Conservation (phyloP, 2,113 vertebrate genomes). For the Plecturocebus donacophilus region DNA sequence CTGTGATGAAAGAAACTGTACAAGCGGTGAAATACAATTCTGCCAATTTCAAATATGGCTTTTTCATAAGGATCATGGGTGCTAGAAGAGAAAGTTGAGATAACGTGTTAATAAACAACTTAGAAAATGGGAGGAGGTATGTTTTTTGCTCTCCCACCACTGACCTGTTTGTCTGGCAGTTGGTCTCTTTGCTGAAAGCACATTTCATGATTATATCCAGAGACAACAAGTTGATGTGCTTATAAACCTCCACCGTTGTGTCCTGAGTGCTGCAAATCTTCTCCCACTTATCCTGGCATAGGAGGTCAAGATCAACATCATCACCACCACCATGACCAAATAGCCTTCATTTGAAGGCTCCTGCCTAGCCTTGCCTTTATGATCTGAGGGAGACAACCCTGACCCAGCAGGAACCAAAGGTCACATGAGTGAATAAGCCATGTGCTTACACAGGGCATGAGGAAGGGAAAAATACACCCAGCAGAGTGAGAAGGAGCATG, state of each 20-base stretch:
- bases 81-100: slow-evolving; percentile 77
- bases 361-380: not conserved
- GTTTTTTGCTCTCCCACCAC: slow-evolving; percentile 37
- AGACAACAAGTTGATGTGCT: slow-evolving; percentile 88
- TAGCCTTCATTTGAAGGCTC: not conserved
- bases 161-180: slow-evolving; percentile 90
- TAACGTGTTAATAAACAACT: slow-evolving; percentile 40
- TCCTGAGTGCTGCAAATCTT: slow-evolving; percentile 66
- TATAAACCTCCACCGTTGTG: slow-evolving; percentile 87
- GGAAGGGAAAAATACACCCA: not conserved
- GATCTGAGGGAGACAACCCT: not conserved
- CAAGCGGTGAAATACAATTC: slow-evolving; percentile 79
- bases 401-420: not conserved
- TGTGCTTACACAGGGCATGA: not conserved
- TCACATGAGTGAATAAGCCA: not conserved
- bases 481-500: not conserved
- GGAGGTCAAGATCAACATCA: slow-evolving; percentile 38
- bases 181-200: slow-evolving; percentile 89
- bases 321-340: not conserved
- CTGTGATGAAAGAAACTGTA: slow-evolving; percentile 86
- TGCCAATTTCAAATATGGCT: slow-evolving; percentile 83
- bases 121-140: not conserved
- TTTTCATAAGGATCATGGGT: slow-evolving; percentile 84
- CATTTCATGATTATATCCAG: slow-evolving; percentile 91
- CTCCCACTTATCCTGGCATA: slow-evolving; percentile 89